phyloP scores from a whole-genome alignment of 2,888 invertebrate genomes.

The Ypsolopha sequella region DNA sequence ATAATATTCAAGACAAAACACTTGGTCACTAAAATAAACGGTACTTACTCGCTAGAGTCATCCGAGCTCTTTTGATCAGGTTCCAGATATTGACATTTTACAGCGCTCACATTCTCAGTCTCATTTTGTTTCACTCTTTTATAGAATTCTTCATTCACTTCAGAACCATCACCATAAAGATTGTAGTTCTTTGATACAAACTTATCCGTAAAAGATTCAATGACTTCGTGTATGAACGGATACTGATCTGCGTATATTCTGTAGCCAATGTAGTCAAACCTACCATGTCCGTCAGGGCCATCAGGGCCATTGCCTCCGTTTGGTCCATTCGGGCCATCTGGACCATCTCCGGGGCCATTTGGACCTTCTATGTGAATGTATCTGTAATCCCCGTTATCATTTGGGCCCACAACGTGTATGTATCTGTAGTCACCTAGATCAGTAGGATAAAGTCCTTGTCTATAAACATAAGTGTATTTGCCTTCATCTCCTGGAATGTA shows the following conservation, averaged over 20 bases:
- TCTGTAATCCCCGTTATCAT: background rate
- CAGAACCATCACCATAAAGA: conserved; percentile 28
- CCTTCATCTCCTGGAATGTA: conserved; percentile 68
- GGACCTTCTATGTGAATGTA: conserved; percentile 9
- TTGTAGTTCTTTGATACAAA: conserved; percentile 40
- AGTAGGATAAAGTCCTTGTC: conserved; percentile 37
- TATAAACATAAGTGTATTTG: conserved; percentile 57
- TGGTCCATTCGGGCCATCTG: conserved; percentile 24
- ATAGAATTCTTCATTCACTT: conserved; percentile 31
- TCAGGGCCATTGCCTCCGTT: conserved; percentile 14
- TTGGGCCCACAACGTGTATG: conserved; percentile 47
- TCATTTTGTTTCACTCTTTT: conserved; percentile 22
- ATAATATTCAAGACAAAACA: too few species aligned
- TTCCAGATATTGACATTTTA: conserved; percentile 43
- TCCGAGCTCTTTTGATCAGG: conserved; percentile 12
- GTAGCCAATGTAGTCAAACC: conserved; percentile 33
- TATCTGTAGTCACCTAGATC: conserved; percentile 64
- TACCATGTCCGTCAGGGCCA: conserved; percentile 20
- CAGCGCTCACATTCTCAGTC: conserved; percentile 38
- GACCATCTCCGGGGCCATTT: conserved; percentile 8
- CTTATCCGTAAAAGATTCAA: conserved; percentile 36
- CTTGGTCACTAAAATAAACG: background rate
- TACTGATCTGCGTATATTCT: conserved; percentile 45
- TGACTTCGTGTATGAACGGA: conserved; percentile 46
- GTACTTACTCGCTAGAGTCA: conserved; percentile 9